Evolutionary conservation across 2,888 invertebrate genomes (phyloP).

Genomic region (Diplazon laetatorius): DNA sequence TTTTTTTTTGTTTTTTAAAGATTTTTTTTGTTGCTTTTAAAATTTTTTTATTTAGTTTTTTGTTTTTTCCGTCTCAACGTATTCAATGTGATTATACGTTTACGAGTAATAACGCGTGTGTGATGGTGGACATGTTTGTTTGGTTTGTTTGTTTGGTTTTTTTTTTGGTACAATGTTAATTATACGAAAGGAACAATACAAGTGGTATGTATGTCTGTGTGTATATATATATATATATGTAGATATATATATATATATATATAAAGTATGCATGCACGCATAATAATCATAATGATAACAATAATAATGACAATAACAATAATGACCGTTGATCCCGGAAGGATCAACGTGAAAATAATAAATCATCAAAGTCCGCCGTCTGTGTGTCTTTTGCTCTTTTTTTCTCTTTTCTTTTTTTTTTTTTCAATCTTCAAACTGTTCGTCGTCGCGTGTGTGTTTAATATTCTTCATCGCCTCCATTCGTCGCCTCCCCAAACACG

Average conservation of each 20-base stretch:
- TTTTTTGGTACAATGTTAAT: conserved; percentile 61
- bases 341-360: conserved; percentile 31
- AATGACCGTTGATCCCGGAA: conserved; percentile 24
- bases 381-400: conserved; percentile 43
- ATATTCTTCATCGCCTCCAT: conserved; percentile 59
- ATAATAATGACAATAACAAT: conserved; percentile 63
- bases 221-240: no score
- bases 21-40: conserved; percentile 21
- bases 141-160: conserved; percentile 14
- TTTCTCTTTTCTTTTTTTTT: conserved; percentile 52
- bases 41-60: conserved; percentile 12
- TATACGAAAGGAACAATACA: conserved; percentile 70
- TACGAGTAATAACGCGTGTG: conserved; percentile 62
- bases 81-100: conserved; percentile 59
- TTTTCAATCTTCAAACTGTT: no score
- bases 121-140: conserved; percentile 63
- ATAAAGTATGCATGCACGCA: conserved; percentile 66
- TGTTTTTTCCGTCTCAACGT: conserved; percentile 26
- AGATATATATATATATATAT: no score
- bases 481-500: conserved; percentile 39
- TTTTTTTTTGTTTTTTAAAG: conserved; percentile 17
- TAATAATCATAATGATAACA: conserved; percentile 59
- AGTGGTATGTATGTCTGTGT: conserved; percentile 54
- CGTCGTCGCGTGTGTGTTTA: conserved; percentile 56
- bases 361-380: conserved; percentile 23